Conservation (phyloP, 2,113 vertebrate species). For the Silurus glanis region DNA sequence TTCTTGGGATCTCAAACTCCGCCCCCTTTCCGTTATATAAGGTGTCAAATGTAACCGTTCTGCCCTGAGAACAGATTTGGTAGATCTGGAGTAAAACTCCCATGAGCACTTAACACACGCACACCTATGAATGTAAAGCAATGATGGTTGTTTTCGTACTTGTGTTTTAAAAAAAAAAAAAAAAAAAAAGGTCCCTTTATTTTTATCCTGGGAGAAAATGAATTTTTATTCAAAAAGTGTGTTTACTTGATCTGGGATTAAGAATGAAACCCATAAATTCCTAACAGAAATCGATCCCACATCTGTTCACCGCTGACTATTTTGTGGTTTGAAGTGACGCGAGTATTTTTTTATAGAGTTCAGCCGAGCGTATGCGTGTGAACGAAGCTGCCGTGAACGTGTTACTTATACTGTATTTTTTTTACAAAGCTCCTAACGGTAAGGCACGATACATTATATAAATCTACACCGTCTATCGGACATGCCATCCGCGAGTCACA, state of each 20-base stretch:
- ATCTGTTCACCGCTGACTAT: conserved; percentile 8
- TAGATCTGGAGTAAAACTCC: background rate
- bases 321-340: conserved; percentile 33
- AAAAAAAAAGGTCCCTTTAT: background rate
- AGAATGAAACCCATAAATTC: background rate
- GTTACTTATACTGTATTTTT: conserved; percentile 69
- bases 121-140: conserved; percentile 80
- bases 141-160: conserved; percentile 49
- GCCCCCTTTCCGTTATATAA: background rate
- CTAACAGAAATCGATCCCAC: background rate
- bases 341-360: conserved; percentile 42
- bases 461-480: conserved; percentile 77
- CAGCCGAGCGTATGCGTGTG: conserved; percentile 66
- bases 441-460: conserved; percentile 53
- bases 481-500: conserved; percentile 79
- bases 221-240: background rate
- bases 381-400: conserved; percentile 67
- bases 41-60: background rate
- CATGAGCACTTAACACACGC: conserved; percentile 62
- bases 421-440: conserved; percentile 65
- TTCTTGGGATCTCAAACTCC: background rate
- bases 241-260: conserved; percentile 5
- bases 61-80: conserved; percentile 23
- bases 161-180: background rate
- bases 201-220: background rate